These are phyloP conservation scores for Microcebus griseorufus DNA, from an alignment of 2,113 vertebrate species.

Conservation along the genomic window DNA sequence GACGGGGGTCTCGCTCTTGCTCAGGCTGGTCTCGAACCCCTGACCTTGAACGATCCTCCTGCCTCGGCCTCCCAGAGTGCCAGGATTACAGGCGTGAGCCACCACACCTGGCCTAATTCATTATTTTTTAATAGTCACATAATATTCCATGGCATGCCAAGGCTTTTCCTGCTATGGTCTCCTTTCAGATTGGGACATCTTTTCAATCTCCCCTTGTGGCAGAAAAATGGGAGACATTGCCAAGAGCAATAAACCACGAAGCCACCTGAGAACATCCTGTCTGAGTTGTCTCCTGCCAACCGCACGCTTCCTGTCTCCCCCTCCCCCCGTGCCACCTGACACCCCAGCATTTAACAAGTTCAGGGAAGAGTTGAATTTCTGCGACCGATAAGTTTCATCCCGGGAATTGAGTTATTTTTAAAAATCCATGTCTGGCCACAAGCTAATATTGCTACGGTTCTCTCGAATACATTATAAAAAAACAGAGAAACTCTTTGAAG, in stretches of 20 bases:
- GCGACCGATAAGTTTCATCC: not conserved
- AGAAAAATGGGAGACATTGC: not conserved
- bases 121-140: not conserved
- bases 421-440: not conserved
- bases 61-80: no score
- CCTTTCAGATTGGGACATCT: not conserved
- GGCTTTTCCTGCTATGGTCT: not conserved
- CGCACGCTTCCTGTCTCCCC: not conserved
- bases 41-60: no score
- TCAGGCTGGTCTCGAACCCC: no score
- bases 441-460: slow-evolving; percentile 33
- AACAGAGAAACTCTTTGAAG: slow-evolving; percentile 55
- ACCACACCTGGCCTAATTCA: not conserved
- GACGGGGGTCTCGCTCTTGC: no score
- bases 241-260: not conserved
- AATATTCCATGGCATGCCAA: not conserved
- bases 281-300: not conserved
- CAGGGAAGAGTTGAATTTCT: slow-evolving; percentile 11
- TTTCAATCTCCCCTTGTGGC: not conserved
- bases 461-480: slow-evolving; percentile 45
- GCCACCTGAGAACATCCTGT: slow-evolving; percentile 27
- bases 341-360: slow-evolving; percentile 5
- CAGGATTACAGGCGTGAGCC: no score
- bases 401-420: slow-evolving; percentile 8
- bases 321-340: not conserved